A percentile compares a stretch with the other conserved stretches of the same genome.
Conservation (phyloP, 2,113 vertebrate genomes). For the Labrus mixtus region DNA sequence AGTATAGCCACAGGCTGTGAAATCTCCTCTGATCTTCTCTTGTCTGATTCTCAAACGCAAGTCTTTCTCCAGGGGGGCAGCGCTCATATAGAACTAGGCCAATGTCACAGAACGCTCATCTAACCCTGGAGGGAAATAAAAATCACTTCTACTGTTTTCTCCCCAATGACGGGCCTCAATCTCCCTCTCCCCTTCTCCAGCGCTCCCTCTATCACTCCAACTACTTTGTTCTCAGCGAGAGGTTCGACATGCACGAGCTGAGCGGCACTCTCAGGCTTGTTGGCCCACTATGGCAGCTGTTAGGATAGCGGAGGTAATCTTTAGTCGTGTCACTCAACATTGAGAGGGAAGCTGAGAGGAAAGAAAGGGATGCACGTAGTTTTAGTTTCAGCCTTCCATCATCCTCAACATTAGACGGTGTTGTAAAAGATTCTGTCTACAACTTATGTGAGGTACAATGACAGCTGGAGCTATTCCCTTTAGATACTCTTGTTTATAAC, state of each 20-base stretch:
- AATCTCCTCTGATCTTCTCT: conserved; percentile 85
- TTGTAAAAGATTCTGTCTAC: conserved; percentile 30
- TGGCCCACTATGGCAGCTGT: conserved; percentile 53
- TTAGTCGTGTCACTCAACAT: conserved; percentile 64
- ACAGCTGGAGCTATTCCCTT: conserved; percentile 7
- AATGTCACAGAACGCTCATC: conserved; percentile 83
- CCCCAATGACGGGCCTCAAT: conserved; percentile 64
- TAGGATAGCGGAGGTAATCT: conserved; percentile 62
- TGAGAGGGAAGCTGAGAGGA: conserved; percentile 34
- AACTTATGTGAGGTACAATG: background rate
- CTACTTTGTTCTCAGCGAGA: conserved; percentile 76
- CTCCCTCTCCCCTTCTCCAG: conserved; percentile 44
- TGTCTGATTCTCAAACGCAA: conserved; percentile 83
- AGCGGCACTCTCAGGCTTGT: conserved; percentile 44
- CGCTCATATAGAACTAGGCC: conserved; percentile 81
- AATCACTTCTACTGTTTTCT: conserved; percentile 65
- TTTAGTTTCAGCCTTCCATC: conserved; percentile 39
- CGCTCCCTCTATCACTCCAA: conserved; percentile 38
- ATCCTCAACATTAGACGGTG: conserved; percentile 18
- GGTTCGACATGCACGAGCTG: conserved; percentile 67
- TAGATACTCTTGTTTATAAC: background rate
- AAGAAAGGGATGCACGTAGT: conserved; percentile 31
- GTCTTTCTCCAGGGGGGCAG: conserved; percentile 78
- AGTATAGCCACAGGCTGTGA: conserved; percentile 83
- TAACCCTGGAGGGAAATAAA: conserved; percentile 75